Evolutionary conservation across 1,140 invertebrate genomes (phyloP), one percentile per base, ranked within the genome.

Genomic region (Eriosoma lanigerum): DNA sequence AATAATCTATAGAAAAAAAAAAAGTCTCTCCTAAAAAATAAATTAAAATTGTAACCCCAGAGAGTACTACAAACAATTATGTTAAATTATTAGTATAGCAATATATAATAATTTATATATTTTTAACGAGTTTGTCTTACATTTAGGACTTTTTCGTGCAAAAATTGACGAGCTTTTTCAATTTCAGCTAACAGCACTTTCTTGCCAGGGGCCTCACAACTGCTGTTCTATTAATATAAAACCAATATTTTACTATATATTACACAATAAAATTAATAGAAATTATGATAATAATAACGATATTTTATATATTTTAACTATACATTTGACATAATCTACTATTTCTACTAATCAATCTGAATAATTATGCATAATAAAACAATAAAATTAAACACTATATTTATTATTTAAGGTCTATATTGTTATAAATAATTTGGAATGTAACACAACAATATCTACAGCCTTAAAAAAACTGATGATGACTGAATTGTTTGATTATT

Each of bases 131-230:
- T 46, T 78, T 62, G 52, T 78, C 75, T 78, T 78, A 78, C 75
- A 60, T 26, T 78, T 60, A 60, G 54, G 62, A 78, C 56, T 78
- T 78, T 78, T 9, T 78, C 75, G 3, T 60, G 75, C 1, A 78
- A 60, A 78, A 48, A n/a, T 78, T 78, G 75, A 78, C 75, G 75
- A 60, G 38, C 75, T 24, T 78, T 78, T 62, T 62, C 56, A 62
- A 78, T 78, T 29, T 78, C 75, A 24, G 44, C 75, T 78, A 78
- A 62, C 56, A 78, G 32, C 75, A 62, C 56, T 48, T 29, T 78
- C 75, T 78, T 78, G 29, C 38, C 44, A 24, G 56, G 75, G 56
- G 8, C 38, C 54, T 48, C 32, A 62, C 17, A 62, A 72, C 68
- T 10, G 56, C 38, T 21, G 29, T 62, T 62, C 75, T 78, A 78